Base-by-base conservation (phyloP, 2,797 vertebrate species). In the Pogonophryne albipinna region DNA sequence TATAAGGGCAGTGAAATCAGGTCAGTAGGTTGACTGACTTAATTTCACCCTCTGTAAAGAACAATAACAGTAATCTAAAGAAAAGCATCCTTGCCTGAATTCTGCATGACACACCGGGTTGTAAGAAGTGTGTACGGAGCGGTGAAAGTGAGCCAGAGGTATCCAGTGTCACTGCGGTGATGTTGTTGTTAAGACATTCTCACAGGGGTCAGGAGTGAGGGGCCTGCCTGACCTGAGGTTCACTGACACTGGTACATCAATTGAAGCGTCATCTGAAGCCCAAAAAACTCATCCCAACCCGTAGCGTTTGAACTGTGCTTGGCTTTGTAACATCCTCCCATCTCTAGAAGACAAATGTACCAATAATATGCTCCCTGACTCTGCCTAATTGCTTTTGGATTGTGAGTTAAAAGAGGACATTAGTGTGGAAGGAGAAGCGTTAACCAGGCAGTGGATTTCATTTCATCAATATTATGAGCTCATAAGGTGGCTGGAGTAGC, bases 401-500 rank as follows among this genome's bases (percentile, higher is more conserved):
- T 63, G 74, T 51, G 44, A 64, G 53, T 80, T 82, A 76, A 85
- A 77, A 76, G 55, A 38, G 47, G 57, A 58, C 20, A 69, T 66
- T 79, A 77, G 76, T 66, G 68, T 45, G 69, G 50, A 67, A 63
- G 47, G 42, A 83, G 16, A 66, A 72, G 68, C 38, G 63, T 87
- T 77, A 80, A 79, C 67, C 70, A 66, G 65, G 53, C 64, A 75
- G 71, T 74, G 64, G 73, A 85, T 70, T 38, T 80, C 74, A 84
- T 77, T 85, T 68, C 86, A 90, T 86, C 84, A 85, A 88, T 85
- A 81, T 74, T 59, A 82, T 45, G 61, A 68, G 27, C 59, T 86
- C 80, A 78, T 84, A 87, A 82, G 42, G 72, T 76, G 78, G 38
- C 50, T 50, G 52, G 44, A 76, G 67, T 53, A 59, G 76, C 60